Percentiles rank a stretch among this genome's conserved stretches.
phyloP scores from a whole-genome alignment of 2,797 vertebrate species.

The Pelochelys cantorii region DNA sequence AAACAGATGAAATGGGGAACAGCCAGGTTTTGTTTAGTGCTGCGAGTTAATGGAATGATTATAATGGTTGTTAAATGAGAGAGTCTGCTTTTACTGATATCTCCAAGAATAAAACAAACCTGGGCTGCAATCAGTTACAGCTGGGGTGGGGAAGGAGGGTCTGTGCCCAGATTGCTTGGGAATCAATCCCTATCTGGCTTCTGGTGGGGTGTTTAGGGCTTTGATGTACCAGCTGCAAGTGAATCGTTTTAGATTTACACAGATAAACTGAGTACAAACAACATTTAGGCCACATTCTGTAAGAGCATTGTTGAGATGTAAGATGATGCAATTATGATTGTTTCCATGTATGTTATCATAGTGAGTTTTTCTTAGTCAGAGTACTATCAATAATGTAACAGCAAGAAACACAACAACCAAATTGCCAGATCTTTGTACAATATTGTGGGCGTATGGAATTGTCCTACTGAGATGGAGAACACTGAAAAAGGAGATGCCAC shows the following conservation, averaged over 20 bases:
- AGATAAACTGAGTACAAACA: neutral
- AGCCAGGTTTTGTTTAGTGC: neutral
- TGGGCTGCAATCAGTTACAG: neutral
- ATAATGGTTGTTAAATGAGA: neutral
- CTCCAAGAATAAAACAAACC: neutral
- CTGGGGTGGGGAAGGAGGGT: no score
- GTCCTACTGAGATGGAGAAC: neutral
- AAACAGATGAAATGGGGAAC: neutral
- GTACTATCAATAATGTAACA: neutral
- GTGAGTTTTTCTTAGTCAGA: neutral
- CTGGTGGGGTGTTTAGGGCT: neutral
- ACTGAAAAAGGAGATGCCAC: neutral
- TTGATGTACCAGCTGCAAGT: neutral
- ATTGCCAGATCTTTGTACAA: neutral
- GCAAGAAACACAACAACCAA: neutral
- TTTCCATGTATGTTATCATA: neutral
- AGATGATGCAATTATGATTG: neutral
- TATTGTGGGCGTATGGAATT: neutral
- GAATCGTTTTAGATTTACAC: neutral
- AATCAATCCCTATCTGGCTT: neutral
- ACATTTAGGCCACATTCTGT: neutral
- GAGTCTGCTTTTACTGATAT: neutral
- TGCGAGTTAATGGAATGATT: neutral
- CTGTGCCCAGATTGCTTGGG: neutral
- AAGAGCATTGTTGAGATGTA: neutral